phyloP scores from a whole-genome alignment of 2,888 invertebrate genomes.

The Reticulitermes lucifugus region DNA sequence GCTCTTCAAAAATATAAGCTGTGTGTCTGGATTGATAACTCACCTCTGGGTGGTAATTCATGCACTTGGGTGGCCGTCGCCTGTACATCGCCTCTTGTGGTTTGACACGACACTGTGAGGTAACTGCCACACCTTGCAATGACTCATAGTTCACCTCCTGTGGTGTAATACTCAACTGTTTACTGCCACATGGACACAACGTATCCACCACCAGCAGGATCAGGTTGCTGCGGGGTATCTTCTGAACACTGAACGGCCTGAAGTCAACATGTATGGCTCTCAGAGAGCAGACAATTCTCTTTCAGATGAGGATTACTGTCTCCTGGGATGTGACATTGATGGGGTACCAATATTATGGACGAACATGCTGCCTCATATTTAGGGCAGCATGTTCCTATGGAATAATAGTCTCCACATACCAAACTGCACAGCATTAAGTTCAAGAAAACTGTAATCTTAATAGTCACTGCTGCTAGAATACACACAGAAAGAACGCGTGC shows the following conservation, averaged over 20 bases:
- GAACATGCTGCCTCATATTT: no score
- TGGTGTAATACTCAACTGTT: constrained; percentile 85
- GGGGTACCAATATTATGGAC: no score
- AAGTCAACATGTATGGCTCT: no score
- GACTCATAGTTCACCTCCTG: constrained; percentile 60
- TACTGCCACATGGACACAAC: constrained; percentile 88
- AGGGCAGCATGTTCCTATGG: no score
- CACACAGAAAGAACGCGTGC: no score
- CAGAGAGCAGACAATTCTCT: constrained; percentile 38
- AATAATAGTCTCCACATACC: no score
- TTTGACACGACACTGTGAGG: constrained; percentile 68
- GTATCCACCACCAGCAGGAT: constrained; percentile 66
- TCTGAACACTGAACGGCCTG: constrained; percentile 92
- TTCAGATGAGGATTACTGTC: no score
- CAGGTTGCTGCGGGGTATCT: constrained; percentile 74
- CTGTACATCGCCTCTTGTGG: constrained; percentile 76
- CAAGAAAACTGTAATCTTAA: no score
- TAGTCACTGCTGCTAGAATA: no score
- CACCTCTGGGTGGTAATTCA: constrained; percentile 88
- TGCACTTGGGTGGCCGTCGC: constrained; percentile 82
- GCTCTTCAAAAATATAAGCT: no score
- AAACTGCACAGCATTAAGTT: no score
- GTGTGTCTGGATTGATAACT: constrained; percentile 33
- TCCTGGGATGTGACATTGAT: no score
- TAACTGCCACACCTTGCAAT: constrained; percentile 17